Percentiles rank a stretch among this genome's conserved stretches.
Evolutionary conservation across 2,113 vertebrate genomes (phyloP).

Genomic region (Pomatorhinus ruficollis): DNA sequence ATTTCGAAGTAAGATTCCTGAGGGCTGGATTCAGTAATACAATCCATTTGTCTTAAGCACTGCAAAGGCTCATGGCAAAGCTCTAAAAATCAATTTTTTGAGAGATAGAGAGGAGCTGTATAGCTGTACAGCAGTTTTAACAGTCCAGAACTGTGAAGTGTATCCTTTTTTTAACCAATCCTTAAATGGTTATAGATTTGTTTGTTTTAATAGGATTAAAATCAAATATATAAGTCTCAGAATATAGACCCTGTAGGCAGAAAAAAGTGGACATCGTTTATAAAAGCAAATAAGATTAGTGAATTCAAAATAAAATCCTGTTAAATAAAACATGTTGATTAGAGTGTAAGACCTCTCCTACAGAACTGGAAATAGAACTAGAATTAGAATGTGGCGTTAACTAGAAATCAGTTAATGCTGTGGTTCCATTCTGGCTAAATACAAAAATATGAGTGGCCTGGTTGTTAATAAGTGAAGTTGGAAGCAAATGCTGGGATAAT

Average conservation of each 20-base stretch:
- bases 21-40: slow-evolving; percentile 19
- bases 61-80: slow-evolving; percentile 16
- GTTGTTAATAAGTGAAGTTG: not conserved
- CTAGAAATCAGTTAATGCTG: not conserved
- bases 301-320: not conserved
- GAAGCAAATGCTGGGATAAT: not conserved
- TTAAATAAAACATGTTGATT: not conserved
- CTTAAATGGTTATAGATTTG: not conserved
- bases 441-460: not conserved
- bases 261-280: not conserved
- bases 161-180: not conserved
- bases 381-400: not conserved
- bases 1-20: slow-evolving; percentile 25
- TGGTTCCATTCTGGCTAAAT: not conserved
- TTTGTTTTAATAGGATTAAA: not conserved
- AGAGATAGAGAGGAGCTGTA: not conserved
- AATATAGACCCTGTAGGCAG: not conserved
- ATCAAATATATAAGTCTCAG: not conserved
- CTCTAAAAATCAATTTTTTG: slow-evolving; percentile 32
- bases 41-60: slow-evolving; percentile 47
- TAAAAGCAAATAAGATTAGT: not conserved
- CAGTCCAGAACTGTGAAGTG: not conserved
- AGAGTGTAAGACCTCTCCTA: not conserved
- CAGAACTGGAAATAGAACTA: not conserved
- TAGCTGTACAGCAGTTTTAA: not conserved